Percentiles rank a stretch among this genome's conserved stretches.
These are phyloP conservation scores for Mormyrus proboscirostris DNA, from an alignment of 2,797 vertebrate species.

Conservation along the genomic window DNA sequence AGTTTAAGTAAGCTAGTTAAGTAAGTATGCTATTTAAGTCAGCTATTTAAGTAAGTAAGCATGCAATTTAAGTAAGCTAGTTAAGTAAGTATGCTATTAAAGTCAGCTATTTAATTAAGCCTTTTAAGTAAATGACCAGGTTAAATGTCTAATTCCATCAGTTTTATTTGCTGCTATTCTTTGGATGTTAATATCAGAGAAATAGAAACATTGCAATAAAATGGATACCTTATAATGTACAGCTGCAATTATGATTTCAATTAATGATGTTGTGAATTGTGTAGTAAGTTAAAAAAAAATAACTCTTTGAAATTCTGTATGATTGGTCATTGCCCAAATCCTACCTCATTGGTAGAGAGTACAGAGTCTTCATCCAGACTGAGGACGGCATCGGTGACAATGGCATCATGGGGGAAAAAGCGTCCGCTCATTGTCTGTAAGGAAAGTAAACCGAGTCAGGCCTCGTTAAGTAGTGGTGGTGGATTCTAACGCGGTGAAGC, in stretches of 20 bases:
- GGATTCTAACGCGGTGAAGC: neutral
- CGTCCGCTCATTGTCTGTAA: slow-evolving; percentile 67
- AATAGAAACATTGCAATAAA: neutral
- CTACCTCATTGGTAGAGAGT: slow-evolving; percentile 73
- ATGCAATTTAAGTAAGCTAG: neutral
- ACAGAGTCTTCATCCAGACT: slow-evolving; percentile 73
- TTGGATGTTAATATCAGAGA: neutral
- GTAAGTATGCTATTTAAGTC: neutral
- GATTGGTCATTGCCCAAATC: slow-evolving; percentile 20
- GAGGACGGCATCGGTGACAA: slow-evolving; percentile 65
- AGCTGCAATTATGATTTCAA: neutral
- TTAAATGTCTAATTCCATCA: neutral
- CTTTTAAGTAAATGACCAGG: neutral
- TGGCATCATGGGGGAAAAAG: slow-evolving; percentile 60
- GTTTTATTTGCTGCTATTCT: neutral
- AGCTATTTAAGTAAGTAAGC: neutral
- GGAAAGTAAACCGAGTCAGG: slow-evolving; percentile 6
- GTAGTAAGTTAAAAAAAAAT: neutral
- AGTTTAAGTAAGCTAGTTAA: neutral
- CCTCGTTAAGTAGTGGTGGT: neutral
- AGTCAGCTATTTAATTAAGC: neutral
- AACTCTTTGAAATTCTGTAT: neutral
- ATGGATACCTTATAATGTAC: neutral
- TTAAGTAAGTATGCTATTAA: neutral
- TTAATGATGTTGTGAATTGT: neutral